These are phyloP conservation scores for Drosophila cyrtoloma DNA, from an alignment of 2,888 invertebrate genomes.

Conservation along the genomic window DNA sequence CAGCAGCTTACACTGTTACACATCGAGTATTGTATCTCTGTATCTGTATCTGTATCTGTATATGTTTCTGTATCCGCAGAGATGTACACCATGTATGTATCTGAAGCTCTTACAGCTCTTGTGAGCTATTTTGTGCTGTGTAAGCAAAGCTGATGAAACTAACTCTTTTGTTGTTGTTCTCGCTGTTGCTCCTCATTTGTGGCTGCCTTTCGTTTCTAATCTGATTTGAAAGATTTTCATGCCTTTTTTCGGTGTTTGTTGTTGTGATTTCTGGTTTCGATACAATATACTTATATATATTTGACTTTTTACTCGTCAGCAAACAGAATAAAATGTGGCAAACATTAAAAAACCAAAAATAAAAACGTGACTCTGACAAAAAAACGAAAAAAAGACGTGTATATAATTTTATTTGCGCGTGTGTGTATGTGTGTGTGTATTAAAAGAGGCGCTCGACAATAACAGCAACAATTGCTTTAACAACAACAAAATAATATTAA, in stretches of 20 bases:
- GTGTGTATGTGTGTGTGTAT: conserved; percentile 54
- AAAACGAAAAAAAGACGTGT: conserved; percentile 63
- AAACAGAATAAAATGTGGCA: conserved; percentile 38
- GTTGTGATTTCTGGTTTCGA: conserved; percentile 49
- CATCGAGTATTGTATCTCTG: conserved; percentile 15
- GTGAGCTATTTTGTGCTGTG: conserved; percentile 53
- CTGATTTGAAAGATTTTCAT: conserved; percentile 66
- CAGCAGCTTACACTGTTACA: conserved; percentile 38
- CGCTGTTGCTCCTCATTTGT: conserved; percentile 5
- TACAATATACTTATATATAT: conserved; percentile 14
- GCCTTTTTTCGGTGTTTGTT: conserved; percentile 24
- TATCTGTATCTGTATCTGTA: conserved; percentile 7
- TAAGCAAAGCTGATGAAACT: conserved; percentile 61
- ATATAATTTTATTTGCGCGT: conserved; percentile 51
- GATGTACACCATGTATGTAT: not conserved
- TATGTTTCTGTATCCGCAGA: not conserved
- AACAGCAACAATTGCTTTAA: conserved; percentile 8
- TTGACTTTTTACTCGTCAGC: conserved; percentile 55
- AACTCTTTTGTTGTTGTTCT: conserved; percentile 1
- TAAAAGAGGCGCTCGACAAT: conserved; percentile 24
- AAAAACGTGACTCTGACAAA: conserved; percentile 74
- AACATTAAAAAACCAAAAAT: conserved; percentile 21
- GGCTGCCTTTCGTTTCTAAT: conserved; percentile 51
- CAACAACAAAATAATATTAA: conserved; percentile 16
- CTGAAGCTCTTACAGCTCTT: conserved; percentile 1